Conservation (phyloP, 53 echinoderm and acorn worm species). For the Zoroaster sp. region DNA sequence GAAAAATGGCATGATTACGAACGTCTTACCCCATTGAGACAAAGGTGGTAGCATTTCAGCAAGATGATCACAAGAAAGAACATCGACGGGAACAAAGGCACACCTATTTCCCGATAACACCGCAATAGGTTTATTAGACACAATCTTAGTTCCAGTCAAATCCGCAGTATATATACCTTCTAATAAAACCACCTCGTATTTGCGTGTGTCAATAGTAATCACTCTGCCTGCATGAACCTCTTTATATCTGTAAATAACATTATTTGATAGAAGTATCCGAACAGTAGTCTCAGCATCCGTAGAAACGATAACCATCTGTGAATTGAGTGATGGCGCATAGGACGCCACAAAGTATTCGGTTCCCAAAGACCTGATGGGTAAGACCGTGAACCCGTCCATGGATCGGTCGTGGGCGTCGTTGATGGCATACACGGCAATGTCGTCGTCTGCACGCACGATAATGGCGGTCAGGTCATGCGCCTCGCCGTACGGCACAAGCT, state of each 20-base stretch:
- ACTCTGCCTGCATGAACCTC: constrained; percentile 5
- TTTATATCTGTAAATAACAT: neutral
- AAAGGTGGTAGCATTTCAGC: constrained; percentile 77
- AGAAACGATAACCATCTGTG: constrained; percentile 69
- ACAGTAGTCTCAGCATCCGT: constrained; percentile 50
- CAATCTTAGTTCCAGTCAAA: constrained; percentile 65
- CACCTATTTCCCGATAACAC: constrained; percentile 74
- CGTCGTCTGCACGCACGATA: constrained; percentile 42
- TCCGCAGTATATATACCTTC: constrained; percentile 53
- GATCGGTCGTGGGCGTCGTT: constrained; percentile 75
- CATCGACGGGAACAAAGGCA: constrained; percentile 57
- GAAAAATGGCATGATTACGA: constrained; percentile 63
- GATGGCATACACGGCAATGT: constrained; percentile 54
- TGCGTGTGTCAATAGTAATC: constrained; percentile 20
- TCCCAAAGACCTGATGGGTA: constrained; percentile 59
- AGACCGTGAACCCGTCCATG: constrained; percentile 76
- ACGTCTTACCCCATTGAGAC: constrained; percentile 55
- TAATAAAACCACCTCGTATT: constrained; percentile 56
- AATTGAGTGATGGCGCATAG: constrained; percentile 54
- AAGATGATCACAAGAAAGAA: constrained; percentile 73
- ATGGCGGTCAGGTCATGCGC: constrained; percentile 40
- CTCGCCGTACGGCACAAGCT: constrained; percentile 34
- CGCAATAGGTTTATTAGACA: constrained; percentile 67
- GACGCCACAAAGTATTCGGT: constrained; percentile 64
- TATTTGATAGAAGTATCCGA: neutral